Evolutionary conservation across 2,797 vertebrate species (phyloP), one percentile per base, ranked within the genome.

Genomic region (Amphiprion clarkii): DNA sequence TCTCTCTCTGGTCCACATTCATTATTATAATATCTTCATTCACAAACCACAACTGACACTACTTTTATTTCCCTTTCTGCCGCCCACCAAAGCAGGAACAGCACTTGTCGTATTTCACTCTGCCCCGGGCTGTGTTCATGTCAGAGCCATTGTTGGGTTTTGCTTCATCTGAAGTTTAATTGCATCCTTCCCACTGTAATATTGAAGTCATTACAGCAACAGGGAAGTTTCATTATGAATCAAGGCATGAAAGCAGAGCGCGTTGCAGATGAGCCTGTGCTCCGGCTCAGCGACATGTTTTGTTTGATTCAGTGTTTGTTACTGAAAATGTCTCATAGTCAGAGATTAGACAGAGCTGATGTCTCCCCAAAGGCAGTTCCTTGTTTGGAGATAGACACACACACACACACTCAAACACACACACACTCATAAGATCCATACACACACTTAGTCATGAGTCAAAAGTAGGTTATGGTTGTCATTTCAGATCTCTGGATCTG

Each of bases 221-320:
- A 85, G 57, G 54, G 67, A 80, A 44, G 58, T 80, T 86, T 86
- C 80, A 83, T 82, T 82, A 83, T 17, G 21, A 82, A 87, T 86
- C 77, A 78, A 77, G 33, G 83, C 87, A 78, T 84, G 86, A 88
- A 87, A 85, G 84, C 78, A 44, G 67, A 78, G 81, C 54, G 65
- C 65, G 33, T 52, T 78, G 69, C 61, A 29, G 71, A 89, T 81
- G 81, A 90, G 76, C 68, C 67, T 62, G 58, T 57, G 31, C 42
- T 10, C 66, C 76, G 71, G 65, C 77, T 80, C 76, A 23, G 61
- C 77, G 76, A 75, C 80, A 79, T 67, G 62, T 67, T 90, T 75
- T 73, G 69, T 71, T 84, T 83, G 83, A 91, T 78, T 88, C 82
- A 73, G 67, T 78, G 79, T 90, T 89, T 88, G 82, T 87, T 81